A percentile compares a stretch with the other conserved stretches of the same genome.
These are phyloP conservation scores for Maylandia zebra DNA, from an alignment of 2,113 vertebrate genomes.

Conservation along the genomic window DNA sequence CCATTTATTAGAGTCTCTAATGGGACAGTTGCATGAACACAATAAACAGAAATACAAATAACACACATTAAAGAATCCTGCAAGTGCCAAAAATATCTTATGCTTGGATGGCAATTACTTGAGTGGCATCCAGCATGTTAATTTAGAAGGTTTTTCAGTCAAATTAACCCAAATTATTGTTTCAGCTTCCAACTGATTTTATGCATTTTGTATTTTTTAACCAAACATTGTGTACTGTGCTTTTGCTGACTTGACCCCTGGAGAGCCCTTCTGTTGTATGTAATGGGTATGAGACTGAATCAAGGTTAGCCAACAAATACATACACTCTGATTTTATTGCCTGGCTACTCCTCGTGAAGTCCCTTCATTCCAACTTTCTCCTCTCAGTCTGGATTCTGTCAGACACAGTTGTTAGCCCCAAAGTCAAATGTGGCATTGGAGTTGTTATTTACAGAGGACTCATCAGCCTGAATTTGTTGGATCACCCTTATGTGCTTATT, in stretches of 20 bases:
- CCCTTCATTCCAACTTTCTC: background rate
- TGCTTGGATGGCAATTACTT: constrained; percentile 32
- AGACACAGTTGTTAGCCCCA: background rate
- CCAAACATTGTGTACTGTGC: constrained; percentile 29
- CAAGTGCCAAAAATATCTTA: constrained; percentile 22
- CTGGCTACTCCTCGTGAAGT: constrained; percentile 9
- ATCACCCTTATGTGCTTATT: constrained; percentile 17
- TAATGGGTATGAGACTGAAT: constrained; percentile 16
- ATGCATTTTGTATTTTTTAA: constrained; percentile 53
- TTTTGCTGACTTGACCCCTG: constrained; percentile 28
- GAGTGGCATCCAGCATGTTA: constrained; percentile 16
- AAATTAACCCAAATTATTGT: constrained; percentile 47
- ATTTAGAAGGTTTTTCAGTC: constrained; percentile 9
- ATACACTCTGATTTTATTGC: constrained; percentile 28
- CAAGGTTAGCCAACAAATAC: constrained; percentile 31
- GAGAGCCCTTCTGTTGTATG: constrained; percentile 2
- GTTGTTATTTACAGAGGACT: constrained; percentile 25
- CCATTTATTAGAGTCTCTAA: background rate
- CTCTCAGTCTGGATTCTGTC: constrained; percentile 29
- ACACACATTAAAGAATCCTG: background rate
- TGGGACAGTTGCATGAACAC: constrained; percentile 5
- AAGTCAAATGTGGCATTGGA: background rate
- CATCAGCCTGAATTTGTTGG: constrained; percentile 10
- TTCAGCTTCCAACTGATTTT: constrained; percentile 50
- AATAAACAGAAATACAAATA: constrained; percentile 13